Percentiles rank a stretch among this genome's conserved stretches.
phyloP scores from a whole-genome alignment of 2,113 vertebrate species.

The Probosciger aterrimus region DNA sequence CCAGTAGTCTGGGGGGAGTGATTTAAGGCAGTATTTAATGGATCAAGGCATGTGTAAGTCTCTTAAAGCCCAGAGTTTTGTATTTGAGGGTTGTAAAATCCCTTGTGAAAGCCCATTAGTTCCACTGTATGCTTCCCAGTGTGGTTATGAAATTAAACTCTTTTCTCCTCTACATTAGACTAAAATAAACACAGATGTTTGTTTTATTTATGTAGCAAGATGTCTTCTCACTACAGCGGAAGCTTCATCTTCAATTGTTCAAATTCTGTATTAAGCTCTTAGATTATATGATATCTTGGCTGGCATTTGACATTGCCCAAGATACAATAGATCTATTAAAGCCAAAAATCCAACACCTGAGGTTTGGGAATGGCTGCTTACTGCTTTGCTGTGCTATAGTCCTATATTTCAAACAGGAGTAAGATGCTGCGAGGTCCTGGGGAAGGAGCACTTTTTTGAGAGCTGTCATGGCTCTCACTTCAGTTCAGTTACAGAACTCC shows the following conservation, averaged over 20 bases:
- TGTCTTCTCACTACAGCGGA: background rate
- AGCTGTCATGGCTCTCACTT: background rate
- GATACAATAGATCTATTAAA: background rate
- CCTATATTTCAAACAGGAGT: background rate
- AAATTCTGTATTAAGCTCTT: background rate
- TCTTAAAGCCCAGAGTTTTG: constrained; percentile 53
- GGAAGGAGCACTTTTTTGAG: background rate
- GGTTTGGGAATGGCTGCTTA: background rate
- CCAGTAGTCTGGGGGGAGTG: background rate
- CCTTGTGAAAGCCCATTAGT: constrained; percentile 53
- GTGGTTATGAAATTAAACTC: constrained; percentile 58
- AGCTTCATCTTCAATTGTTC: background rate
- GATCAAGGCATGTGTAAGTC: background rate
- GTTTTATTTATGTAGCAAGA: background rate
- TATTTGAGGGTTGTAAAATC: constrained; percentile 53
- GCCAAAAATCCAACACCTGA: background rate
- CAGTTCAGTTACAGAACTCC: background rate
- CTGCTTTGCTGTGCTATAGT: background rate
- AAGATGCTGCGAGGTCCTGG: background rate
- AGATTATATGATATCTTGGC: background rate
- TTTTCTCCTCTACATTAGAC: constrained; percentile 22
- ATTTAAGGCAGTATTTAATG: constrained; percentile 35
- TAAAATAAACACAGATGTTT: constrained; percentile 49
- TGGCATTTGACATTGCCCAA: background rate
- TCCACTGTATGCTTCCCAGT: constrained; percentile 35